Evolutionary conservation across 2,113 vertebrate genomes (phyloP), one percentile per base, ranked within the genome.

Genomic region (Heterocephalus glaber): DNA sequence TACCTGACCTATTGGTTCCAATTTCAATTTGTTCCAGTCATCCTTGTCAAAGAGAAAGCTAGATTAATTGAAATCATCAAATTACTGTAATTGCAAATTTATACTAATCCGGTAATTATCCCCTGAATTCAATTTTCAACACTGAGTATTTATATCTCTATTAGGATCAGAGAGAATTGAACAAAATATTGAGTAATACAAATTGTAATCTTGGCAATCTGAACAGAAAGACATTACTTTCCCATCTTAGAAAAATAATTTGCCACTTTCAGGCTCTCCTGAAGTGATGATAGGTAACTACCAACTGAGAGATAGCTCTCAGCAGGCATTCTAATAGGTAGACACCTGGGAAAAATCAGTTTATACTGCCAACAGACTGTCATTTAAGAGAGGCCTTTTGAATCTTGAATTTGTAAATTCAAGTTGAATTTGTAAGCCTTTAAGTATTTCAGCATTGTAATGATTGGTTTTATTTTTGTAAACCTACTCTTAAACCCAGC

Each of bases 31-130:
- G 82, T 95, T 33, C 70, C 54, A 93, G 38, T 80, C 80, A 85
- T 96, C 47, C 85, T 94, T 96, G 84, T 95, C n/a, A 92, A 96
- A 54, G 72, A 92, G 85, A 97, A 96, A 95, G 33, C 35, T 61
- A 41, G 17, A 72, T 38, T 90, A 94, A 80, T 83, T 90, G 22
- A 66, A 80, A 58, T 82, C 8, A 96, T 88, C 47, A 97, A 96
- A 95, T 97, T 92, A 94, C 58, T 17, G 0, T 81, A 97, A 93
- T 95, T 97, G 86, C 54, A 70, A 89, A 92, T 30, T 77, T 92
- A 94, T 2, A 0, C 41, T 90, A 87, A 79, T 79, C 91, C 68
- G 87, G 0, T 77, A 94, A 44, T 79, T 96, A 97, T 35, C 58
- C 70, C 52, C 81, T 92, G 52, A 97, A 95, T 89, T 95, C 74